Evolutionary conservation across 2,888 invertebrate species (phyloP), one percentile per base, ranked within the genome.

Genomic region (Norana najaformis): DNA sequence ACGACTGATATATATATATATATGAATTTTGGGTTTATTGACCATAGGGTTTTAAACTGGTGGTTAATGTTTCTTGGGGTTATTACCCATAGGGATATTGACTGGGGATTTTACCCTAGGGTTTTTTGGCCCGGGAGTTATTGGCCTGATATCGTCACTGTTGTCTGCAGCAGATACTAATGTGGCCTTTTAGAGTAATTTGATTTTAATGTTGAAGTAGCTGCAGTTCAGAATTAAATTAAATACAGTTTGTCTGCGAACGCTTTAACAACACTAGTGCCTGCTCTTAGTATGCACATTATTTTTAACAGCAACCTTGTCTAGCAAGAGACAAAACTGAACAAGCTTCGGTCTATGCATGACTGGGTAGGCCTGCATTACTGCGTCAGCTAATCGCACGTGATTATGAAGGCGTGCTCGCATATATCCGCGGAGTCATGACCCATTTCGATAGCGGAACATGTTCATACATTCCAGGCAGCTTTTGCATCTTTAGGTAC

Each of bases 391-490:
- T 69, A n/a, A n/a, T n/a, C n/a, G n/a, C n/a, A n/a, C n/a, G n/a
- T n/a, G n/a, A n/a, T n/a, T n/a, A n/a, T n/a, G n/a, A n/a, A n/a
- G n/a, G n/a, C n/a, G n/a, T n/a, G n/a, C n/a, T n/a, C n/a, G n/a
- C 69, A 69, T 16, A 69, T 69, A n/a, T 30, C n/a, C 69, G n/a
- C 69, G 6, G n/a, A 69, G 69, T n/a, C 30, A n/a, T 11, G 69
- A 69, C 69, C 69, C 69, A 69, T 69, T 69, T 69, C 69, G 69
- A 69, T 69, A 69, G n/a, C 69, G 69, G 30, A 69, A 69, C 69
- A 69, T 69, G 69, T 69, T n/a, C 69, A 30, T 69, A 69, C 69
- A 69, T 69, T 69, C 69, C 69, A 69, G 69, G 30, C 69, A 69
- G 69, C 69, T n/a, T n/a, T n/a, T n/a, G 30, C 69, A 69, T 69